Conservation (phyloP, 2,113 vertebrate species). For the Gadus macrocephalus region DNA sequence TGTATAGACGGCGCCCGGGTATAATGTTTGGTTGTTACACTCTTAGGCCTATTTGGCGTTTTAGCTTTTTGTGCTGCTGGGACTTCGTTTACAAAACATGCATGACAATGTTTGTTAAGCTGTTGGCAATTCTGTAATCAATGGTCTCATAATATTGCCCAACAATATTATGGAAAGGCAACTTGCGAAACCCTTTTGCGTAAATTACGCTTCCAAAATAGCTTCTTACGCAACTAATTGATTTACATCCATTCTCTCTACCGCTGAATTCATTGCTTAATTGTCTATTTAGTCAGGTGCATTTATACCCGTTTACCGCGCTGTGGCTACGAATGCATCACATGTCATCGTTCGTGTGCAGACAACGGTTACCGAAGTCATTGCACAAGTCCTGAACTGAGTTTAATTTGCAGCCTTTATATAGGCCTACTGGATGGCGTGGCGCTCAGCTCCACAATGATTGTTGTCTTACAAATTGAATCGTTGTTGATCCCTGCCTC, state of each 20-base stretch:
- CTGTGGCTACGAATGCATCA: too few relatives aligned
- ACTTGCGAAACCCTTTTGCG: constrained; percentile 17
- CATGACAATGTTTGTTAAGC: constrained; percentile 64
- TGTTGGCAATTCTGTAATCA: constrained; percentile 64
- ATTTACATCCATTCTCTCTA: background rate
- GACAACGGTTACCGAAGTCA: too few relatives aligned
- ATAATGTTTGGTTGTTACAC: constrained; percentile 51
- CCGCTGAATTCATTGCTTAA: too few relatives aligned
- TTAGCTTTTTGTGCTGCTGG: background rate
- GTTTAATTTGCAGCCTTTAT: too few relatives aligned
- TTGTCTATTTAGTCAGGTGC: too few relatives aligned
- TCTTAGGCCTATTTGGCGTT: constrained; percentile 29
- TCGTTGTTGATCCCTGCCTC: too few relatives aligned
- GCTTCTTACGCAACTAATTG: constrained; percentile 21
- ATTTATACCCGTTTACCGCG: too few relatives aligned
- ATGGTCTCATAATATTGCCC: constrained; percentile 45
- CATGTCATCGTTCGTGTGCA: too few relatives aligned
- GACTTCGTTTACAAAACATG: constrained; percentile 35
- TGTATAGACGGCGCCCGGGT: constrained; percentile 58
- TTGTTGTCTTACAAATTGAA: too few relatives aligned
- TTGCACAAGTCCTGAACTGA: too few relatives aligned
- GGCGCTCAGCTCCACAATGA: too few relatives aligned
- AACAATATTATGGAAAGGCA: constrained; percentile 24
- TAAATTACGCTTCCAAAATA: constrained; percentile 13
- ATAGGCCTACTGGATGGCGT: too few relatives aligned